Evolutionary conservation across 2,113 vertebrate genomes (phyloP), one percentile per base, ranked within the genome.

Genomic region (Catharus minimus): DNA sequence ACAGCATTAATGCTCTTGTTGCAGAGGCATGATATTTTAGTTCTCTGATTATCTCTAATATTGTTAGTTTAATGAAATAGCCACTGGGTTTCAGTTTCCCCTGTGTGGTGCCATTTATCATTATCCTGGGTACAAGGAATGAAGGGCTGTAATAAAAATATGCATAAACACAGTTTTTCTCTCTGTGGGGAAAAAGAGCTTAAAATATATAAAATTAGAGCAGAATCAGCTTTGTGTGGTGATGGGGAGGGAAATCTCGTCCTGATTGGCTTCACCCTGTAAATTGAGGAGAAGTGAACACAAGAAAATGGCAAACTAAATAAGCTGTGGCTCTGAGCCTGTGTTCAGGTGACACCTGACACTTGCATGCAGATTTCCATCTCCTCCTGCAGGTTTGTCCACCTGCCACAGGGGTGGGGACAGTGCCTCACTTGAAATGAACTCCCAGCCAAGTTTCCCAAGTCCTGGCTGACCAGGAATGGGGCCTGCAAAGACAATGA

Each of bases 31-130:
- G 11, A 20, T 53, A 17, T 57, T 81, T 83, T 28, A 57, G 23
- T 69, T 83, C 69, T 88, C 76, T 50, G 80, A 49, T 93, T 90
- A 41, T 78, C 53, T 84, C 61, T 64, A 90, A 68, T 68, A 61
- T n/a, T 82, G 50, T 57, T 81, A 53, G 71, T 38, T 83, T 86
- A 33, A 64, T 83, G 69, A 84, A 84, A 77, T 67, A 67, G 73
- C 65, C 81, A 73, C 13, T 46, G 36, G 61, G 56, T 86, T 93
- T 80, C 26, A 28, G 41, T 75, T 88, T 72, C 28, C 14, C 30
- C 15, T 53, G 56, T 38, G 52, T 56, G 47, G 44, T 52, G 28
- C 10, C 69, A 36, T 88, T 94, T 75, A 57, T 74, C 49, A 39
- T 78, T 84, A 76, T 78, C 46, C 30, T 19, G 66, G 38, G 46